These are phyloP conservation scores for Crepidodera aurea DNA, from an alignment of 2,888 invertebrate species.

Conservation along the genomic window DNA sequence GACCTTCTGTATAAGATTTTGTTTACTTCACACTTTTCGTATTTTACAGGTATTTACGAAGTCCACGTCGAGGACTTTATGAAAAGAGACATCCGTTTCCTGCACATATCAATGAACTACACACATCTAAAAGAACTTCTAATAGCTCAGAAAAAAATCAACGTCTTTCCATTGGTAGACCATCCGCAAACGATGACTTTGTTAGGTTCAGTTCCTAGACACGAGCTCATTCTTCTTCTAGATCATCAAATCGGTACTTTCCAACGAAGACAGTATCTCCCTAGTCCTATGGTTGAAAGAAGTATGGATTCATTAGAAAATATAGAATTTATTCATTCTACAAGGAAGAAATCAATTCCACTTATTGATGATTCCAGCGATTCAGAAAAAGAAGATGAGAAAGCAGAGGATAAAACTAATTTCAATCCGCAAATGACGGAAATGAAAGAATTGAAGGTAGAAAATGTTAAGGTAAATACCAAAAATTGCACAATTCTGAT, in stretches of 20 bases:
- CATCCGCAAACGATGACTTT: conserved; percentile 87
- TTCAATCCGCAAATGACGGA: conserved; percentile 11
- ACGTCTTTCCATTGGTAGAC: conserved; percentile 91
- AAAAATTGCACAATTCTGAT: too few relatives aligned
- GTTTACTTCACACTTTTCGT: too few relatives aligned
- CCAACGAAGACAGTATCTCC: conserved; percentile 71
- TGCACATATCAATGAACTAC: conserved; percentile 90
- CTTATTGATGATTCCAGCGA: conserved; percentile 36
- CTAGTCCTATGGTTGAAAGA: conserved; percentile 32
- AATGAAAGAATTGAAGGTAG: conserved; percentile 23
- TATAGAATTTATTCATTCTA: conserved; percentile 30
- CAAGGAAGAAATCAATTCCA: conserved; percentile 29
- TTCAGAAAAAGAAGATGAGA: conserved; percentile 34
- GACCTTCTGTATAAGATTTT: too few relatives aligned
- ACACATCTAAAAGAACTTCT: conserved; percentile 83
- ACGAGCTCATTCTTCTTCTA: conserved; percentile 83
- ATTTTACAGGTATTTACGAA: conserved; percentile 85
- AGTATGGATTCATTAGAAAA: conserved; percentile 29
- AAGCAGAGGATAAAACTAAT: conserved; percentile 12
- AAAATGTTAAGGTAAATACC: conserved; percentile 20
- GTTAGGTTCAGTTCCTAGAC: conserved; percentile 89
- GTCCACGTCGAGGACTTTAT: conserved; percentile 96
- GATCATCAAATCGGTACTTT: conserved; percentile 85
- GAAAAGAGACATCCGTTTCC: conserved; percentile 85
- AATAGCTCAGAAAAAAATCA: conserved; percentile 70